These are phyloP conservation scores for Aphaenogaster floridana DNA, from an alignment of 1,140 invertebrate genomes.

Conservation along the genomic window DNA sequence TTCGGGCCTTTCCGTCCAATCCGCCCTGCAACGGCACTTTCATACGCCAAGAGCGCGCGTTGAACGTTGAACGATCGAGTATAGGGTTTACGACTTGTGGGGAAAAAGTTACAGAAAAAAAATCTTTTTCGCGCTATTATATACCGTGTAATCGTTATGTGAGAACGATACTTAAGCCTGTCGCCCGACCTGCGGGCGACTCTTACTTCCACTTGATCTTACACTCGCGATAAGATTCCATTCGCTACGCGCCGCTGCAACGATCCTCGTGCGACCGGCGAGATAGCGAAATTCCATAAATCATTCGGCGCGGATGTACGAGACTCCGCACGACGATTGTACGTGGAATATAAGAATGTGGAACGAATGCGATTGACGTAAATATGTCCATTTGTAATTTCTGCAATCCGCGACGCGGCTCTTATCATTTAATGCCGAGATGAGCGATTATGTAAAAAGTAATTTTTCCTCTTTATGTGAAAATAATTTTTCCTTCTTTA, in stretches of 20 bases:
- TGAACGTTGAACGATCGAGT: not conserved
- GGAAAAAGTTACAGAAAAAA: not conserved
- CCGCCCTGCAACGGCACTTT: not conserved
- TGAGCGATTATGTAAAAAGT: not conserved
- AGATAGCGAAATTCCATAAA: conserved; percentile 42
- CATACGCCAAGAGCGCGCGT: not conserved
- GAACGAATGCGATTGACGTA: conserved; percentile 1
- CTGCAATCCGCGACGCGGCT: not conserved
- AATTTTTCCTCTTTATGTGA: not conserved
- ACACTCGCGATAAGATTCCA: conserved; percentile 31
- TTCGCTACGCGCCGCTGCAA: conserved; percentile 3
- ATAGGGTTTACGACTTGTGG: not conserved
- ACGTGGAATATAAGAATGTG: not conserved
- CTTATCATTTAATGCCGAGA: conserved; percentile 4
- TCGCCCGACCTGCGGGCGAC: not conserved
- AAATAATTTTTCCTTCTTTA: not conserved
- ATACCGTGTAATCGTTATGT: not conserved
- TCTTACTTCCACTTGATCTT: conserved; percentile 39
- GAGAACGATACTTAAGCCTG: conserved; percentile 14
- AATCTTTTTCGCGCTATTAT: not conserved
- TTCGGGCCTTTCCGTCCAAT: not conserved
- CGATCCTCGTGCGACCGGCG: not conserved
- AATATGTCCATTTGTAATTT: conserved; percentile 22
- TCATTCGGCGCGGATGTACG: conserved; percentile 1
- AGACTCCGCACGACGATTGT: not conserved